Percentiles rank a stretch among this genome's conserved stretches.
phyloP scores from a whole-genome alignment of 2,888 invertebrate species.

The Diarsia mendica region DNA sequence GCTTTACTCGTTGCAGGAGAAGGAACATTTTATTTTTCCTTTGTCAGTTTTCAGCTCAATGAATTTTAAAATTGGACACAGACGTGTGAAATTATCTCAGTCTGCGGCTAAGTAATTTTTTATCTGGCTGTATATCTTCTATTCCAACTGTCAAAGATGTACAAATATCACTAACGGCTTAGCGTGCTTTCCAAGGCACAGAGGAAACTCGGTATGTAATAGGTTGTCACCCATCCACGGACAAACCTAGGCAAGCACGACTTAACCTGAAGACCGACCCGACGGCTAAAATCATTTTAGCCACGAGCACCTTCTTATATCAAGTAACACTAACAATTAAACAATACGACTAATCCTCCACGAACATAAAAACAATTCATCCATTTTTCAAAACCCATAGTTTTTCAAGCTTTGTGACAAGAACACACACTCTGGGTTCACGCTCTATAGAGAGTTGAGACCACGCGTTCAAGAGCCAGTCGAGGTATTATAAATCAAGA shows the following conservation, averaged over 20 bases:
- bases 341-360: background rate
- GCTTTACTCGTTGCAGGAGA: slow-evolving; percentile 79
- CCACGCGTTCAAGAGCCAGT: slow-evolving; percentile 52
- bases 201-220: too few species aligned
- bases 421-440: slow-evolving; percentile 51
- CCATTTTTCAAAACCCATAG: slow-evolving; percentile 35
- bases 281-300: too few species aligned
- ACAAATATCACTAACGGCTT: too few species aligned
- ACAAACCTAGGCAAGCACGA: too few species aligned
- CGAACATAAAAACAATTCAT: slow-evolving; percentile 16
- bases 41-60: slow-evolving; percentile 78
- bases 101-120: slow-evolving; percentile 12
- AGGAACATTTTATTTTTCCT: slow-evolving; percentile 76
- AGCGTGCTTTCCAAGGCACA: too few species aligned
- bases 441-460: slow-evolving; percentile 65
- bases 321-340: background rate
- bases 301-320: too few species aligned
- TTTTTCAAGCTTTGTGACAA: slow-evolving; percentile 54
- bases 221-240: too few species aligned
- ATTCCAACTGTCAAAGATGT: too few species aligned
- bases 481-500: slow-evolving; percentile 62
- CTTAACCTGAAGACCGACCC: too few species aligned
- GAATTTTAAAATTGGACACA: slow-evolving; percentile 70
- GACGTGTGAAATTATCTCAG: slow-evolving; percentile 21
- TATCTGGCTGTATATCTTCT: background rate